These are phyloP conservation scores for Sinonovacula constricta DNA, from an alignment of 1,140 invertebrate species.

Conservation along the genomic window DNA sequence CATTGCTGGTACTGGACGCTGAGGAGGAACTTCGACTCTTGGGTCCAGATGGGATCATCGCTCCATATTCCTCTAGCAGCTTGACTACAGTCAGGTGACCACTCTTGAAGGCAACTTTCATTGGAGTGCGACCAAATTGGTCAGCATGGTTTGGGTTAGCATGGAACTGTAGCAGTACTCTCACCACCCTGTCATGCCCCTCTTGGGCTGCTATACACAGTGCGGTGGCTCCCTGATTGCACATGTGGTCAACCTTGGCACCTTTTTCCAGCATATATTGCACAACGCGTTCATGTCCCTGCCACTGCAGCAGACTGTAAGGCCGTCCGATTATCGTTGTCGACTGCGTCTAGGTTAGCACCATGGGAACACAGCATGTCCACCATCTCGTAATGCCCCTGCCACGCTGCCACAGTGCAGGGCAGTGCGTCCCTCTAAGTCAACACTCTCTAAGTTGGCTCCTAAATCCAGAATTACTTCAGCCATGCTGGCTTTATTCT, in stretches of 20 bases:
- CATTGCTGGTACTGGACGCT: slow-evolving; percentile 77
- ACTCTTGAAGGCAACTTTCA: slow-evolving; percentile 88
- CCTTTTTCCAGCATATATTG: slow-evolving; percentile 82
- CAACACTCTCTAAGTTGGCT: slow-evolving; percentile 90
- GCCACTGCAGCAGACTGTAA: slow-evolving; percentile 97
- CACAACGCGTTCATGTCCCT: slow-evolving; percentile 92
- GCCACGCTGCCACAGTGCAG: slow-evolving; percentile 96
- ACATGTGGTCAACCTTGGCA: slow-evolving; percentile 92
- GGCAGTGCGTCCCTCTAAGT: slow-evolving; percentile 94
- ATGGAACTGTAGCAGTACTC: slow-evolving; percentile 90
- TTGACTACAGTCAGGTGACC: slow-evolving; percentile 86
- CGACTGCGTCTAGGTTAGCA: slow-evolving; percentile 92
- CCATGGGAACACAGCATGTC: slow-evolving; percentile 87
- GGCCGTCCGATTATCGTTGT: slow-evolving; percentile 92
- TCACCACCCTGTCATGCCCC: slow-evolving; percentile 94
- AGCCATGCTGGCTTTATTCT: slow-evolving; percentile 88
- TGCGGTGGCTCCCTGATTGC: slow-evolving; percentile 96
- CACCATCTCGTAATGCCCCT: slow-evolving; percentile 94
- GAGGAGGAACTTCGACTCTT: slow-evolving; percentile 67
- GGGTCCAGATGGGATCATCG: slow-evolving; percentile 60
- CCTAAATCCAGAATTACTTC: slow-evolving; percentile 85
- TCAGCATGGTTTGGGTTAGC: slow-evolving; percentile 96
- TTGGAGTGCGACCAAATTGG: slow-evolving; percentile 90
- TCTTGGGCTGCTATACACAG: slow-evolving; percentile 96
- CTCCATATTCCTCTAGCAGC: slow-evolving; percentile 81